A percentile compares a stretch with the other conserved stretches of the same genome.
phyloP scores from a whole-genome alignment of 2,888 invertebrate genomes.

The Theodoxus fluviatilis region DNA sequence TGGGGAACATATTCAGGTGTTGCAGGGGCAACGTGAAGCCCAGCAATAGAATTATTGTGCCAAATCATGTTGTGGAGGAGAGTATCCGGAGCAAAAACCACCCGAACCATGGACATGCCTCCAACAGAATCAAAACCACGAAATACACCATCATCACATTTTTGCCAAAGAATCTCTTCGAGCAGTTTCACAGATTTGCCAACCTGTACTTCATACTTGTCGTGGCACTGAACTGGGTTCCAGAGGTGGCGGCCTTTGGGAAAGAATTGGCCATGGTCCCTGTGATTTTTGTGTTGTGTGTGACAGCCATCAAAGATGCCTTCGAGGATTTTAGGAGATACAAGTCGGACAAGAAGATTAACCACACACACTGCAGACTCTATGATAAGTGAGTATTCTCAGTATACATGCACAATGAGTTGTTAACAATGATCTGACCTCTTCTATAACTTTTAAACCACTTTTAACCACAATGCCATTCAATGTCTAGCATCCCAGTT shows the following conservation, averaged over 20 bases:
- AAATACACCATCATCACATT: slow-evolving; percentile 92
- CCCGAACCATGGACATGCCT: slow-evolving; percentile 47
- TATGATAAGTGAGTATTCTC: slow-evolving; percentile 80
- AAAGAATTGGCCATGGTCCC: slow-evolving; percentile 95
- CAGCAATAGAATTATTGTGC: slow-evolving; percentile 42
- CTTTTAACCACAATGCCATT: background rate
- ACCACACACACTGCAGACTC: slow-evolving; percentile 89
- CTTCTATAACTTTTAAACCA: no score
- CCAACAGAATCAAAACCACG: slow-evolving; percentile 60
- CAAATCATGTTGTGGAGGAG: slow-evolving; percentile 45
- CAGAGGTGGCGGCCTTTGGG: slow-evolving; percentile 84
- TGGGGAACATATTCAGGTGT: slow-evolving; percentile 47
- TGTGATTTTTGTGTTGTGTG: slow-evolving; percentile 90
- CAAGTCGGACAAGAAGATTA: slow-evolving; percentile 90
- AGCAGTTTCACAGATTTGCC: slow-evolving; percentile 96
- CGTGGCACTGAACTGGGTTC: slow-evolving; percentile 94
- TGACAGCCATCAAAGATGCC: slow-evolving; percentile 92
- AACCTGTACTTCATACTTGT: slow-evolving; percentile 98
- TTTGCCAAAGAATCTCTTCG: slow-evolving; percentile 92
- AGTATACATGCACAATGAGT: background rate
- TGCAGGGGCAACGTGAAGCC: slow-evolving; percentile 42
- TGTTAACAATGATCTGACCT: no score
- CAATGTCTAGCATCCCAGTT: background rate
- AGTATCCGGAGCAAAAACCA: slow-evolving; percentile 42
- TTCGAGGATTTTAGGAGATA: slow-evolving; percentile 91